A percentile compares a stretch with the other conserved stretches of the same genome.
phyloP scores from a whole-genome alignment of 2,888 invertebrate genomes.

The Synergus japonicus region DNA sequence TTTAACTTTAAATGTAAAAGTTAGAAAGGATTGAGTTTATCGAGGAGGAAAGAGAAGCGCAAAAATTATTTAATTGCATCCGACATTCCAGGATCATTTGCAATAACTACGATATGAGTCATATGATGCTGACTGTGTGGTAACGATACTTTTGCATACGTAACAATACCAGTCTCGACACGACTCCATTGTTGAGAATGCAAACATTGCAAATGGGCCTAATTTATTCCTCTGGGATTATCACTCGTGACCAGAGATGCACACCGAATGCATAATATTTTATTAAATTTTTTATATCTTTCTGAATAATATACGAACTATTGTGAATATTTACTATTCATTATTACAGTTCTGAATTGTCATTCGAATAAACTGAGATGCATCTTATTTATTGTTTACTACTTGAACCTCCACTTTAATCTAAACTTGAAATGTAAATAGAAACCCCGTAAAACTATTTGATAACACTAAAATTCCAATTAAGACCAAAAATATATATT shows the following conservation, averaged over 20 bases:
- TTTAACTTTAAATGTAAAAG: not conserved
- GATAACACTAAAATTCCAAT: not conserved
- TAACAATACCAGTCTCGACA: slow-evolving; percentile 11
- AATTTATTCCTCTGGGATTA: not conserved
- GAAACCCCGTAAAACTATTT: not conserved
- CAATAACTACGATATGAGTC: slow-evolving; percentile 38
- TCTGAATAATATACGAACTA: too few species aligned
- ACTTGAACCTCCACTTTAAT: not conserved
- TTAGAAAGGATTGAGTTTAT: not conserved
- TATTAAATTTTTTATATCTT: too few species aligned
- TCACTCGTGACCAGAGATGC: not conserved
- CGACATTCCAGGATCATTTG: slow-evolving; percentile 35
- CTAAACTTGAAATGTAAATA: not conserved
- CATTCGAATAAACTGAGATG: not conserved
- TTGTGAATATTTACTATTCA: too few species aligned
- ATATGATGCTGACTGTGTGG: slow-evolving; percentile 7
- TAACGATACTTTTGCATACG: slow-evolving; percentile 16
- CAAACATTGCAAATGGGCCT: slow-evolving; percentile 10
- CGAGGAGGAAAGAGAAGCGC: not conserved
- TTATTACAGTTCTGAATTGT: not conserved
- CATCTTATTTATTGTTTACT: not conserved
- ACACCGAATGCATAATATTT: not conserved
- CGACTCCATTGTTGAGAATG: slow-evolving; percentile 24
- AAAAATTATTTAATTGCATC: slow-evolving; percentile 25
- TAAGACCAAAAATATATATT: not conserved